Percentiles rank a stretch among this genome's conserved stretches.
Evolutionary conservation across 1,140 invertebrate species (phyloP).

Genomic region (Drosophila fuyamai): DNA sequence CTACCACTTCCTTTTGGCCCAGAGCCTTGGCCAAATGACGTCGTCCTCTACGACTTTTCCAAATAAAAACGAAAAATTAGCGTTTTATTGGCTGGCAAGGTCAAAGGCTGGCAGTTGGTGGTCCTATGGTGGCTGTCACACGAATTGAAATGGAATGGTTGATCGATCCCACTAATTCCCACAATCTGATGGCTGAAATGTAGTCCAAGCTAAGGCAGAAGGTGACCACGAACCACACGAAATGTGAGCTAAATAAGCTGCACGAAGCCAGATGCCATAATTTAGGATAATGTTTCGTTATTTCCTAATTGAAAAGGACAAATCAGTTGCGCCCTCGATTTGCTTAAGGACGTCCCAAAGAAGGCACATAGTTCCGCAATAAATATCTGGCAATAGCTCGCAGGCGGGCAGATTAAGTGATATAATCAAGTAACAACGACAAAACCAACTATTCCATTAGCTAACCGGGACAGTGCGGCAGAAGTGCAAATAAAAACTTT

Average conservation of each 20-base stretch:
- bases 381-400: constrained; percentile 23
- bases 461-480: constrained; percentile 15
- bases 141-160: constrained; percentile 22
- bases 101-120: background rate
- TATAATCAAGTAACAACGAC: constrained; percentile 36
- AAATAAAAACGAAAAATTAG: constrained; percentile 39
- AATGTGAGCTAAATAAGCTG: background rate
- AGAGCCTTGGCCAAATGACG: constrained; percentile 33
- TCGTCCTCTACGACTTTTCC: constrained; percentile 15
- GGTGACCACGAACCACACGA: constrained; percentile 12
- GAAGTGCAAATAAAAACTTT: constrained; percentile 65
- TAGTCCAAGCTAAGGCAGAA: constrained; percentile 4
- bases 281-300: constrained; percentile 5
- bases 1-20: constrained; percentile 9
- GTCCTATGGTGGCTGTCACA: constrained; percentile 5
- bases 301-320: background rate
- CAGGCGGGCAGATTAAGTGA: constrained; percentile 28
- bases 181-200: constrained; percentile 1
- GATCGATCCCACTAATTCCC: constrained; percentile 1
- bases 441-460: constrained; percentile 39
- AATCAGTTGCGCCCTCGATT: constrained; percentile 1
- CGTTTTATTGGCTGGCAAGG: constrained; percentile 23
- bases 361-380: constrained; percentile 20
- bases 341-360: background rate
- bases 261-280: background rate